Evolutionary conservation across 2,888 invertebrate genomes (phyloP).

Genomic region (Cactoblastis cactorum): DNA sequence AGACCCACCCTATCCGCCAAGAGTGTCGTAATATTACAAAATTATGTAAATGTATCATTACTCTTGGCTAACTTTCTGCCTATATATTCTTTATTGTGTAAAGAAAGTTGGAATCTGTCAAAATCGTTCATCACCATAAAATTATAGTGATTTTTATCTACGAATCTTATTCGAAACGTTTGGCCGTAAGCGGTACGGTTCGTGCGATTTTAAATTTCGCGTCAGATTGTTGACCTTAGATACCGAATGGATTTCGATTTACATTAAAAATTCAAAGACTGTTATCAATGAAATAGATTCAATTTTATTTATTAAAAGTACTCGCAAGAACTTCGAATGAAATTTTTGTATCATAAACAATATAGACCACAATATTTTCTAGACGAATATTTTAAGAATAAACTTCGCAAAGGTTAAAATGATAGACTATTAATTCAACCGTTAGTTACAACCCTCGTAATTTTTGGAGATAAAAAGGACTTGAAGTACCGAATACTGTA

Average conservation of each 20-base stretch:
- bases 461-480: too few relatives aligned
- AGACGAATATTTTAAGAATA: too few relatives aligned
- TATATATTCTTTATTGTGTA: neutral
- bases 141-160: conserved; percentile 5
- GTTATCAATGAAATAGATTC: too few relatives aligned
- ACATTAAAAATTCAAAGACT: neutral
- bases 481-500: too few relatives aligned
- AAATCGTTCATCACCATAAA: conserved; percentile 5
- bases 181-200: neutral
- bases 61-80: neutral
- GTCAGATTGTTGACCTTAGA: neutral
- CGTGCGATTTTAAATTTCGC: conserved; percentile 2
- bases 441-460: too few relatives aligned
- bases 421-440: too few relatives aligned
- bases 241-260: neutral
- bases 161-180: neutral
- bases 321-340: too few relatives aligned
- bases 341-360: too few relatives aligned
- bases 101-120: conserved; percentile 8
- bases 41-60: conserved; percentile 5
- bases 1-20: neutral
- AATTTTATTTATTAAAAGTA: too few relatives aligned
- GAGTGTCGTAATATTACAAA: neutral
- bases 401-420: too few relatives aligned
- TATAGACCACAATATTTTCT: too few relatives aligned